A percentile compares a stretch with the other conserved stretches of the same genome.
Conservation (phyloP, 2,797 vertebrate species). For the Echeneis naucrates region DNA sequence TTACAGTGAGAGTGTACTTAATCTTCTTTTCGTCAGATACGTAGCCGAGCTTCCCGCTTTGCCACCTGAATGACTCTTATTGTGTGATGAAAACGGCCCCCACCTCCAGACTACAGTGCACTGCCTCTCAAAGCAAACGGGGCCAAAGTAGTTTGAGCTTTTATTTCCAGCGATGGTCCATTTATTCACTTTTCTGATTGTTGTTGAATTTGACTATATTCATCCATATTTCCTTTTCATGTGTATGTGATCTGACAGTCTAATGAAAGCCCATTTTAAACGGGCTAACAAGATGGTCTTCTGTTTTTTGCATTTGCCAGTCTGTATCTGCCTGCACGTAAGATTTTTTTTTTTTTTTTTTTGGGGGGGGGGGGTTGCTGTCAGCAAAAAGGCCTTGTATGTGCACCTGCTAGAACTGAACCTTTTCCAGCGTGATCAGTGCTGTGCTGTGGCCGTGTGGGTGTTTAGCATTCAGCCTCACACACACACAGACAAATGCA, state of each 20-base stretch:
- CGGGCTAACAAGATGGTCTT: neutral
- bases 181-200: neutral
- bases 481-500: slow-evolving; percentile 42
- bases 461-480: slow-evolving; percentile 80
- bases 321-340: neutral
- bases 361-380: slow-evolving; percentile 21
- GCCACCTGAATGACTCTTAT: neutral
- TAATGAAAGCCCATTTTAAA: neutral
- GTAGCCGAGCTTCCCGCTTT: neutral
- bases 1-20: too few relatives aligned
- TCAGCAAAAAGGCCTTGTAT: slow-evolving; percentile 51
- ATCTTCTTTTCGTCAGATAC: neutral
- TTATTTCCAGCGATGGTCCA: too few relatives aligned
- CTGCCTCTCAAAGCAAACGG: slow-evolving; percentile 5
- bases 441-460: slow-evolving; percentile 56
- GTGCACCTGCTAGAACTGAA: slow-evolving; percentile 82
- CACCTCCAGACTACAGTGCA: neutral
- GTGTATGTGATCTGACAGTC: neutral
- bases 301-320: neutral
- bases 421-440: slow-evolving; percentile 72
- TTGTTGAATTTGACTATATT: too few relatives aligned
- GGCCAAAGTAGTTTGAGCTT: neutral
- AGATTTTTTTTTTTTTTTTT: slow-evolving; percentile 17
- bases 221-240: neutral
- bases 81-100: too few relatives aligned